These are phyloP conservation scores for Zoanthus solanderi DNA, from an alignment of 92 coral and sea anemone genomes.

Conservation along the genomic window DNA sequence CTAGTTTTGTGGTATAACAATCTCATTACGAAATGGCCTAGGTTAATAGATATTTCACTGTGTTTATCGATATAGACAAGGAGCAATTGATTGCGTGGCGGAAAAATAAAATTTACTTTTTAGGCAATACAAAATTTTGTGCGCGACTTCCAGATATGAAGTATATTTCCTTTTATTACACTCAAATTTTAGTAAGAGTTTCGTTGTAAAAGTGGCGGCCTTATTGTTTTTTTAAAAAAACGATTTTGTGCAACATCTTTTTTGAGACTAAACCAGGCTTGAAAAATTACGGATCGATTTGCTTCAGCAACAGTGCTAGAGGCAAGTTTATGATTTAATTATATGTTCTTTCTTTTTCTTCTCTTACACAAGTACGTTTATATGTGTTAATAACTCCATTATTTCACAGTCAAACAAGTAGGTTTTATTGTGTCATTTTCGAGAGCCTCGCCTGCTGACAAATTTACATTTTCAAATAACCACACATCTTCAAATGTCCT, in stretches of 20 bases:
- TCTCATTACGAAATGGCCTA: not conserved
- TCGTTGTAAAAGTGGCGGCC: not conserved
- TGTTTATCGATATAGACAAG: not conserved
- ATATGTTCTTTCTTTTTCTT: not conserved
- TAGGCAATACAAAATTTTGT: not conserved
- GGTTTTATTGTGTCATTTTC: not conserved
- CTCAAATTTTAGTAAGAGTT: too few species aligned
- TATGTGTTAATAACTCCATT: not conserved
- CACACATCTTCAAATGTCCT: not conserved
- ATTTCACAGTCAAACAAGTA: not conserved
- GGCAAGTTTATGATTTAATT: not conserved
- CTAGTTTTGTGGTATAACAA: not conserved
- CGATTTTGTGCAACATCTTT: constrained; percentile 3
- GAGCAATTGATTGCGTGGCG: constrained; percentile 15
- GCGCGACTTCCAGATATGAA: not conserved
- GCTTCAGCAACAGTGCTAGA: not conserved
- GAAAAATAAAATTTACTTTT: not conserved
- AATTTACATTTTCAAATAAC: not conserved
- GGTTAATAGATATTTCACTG: not conserved
- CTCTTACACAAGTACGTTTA: not conserved
- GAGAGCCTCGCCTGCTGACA: not conserved
- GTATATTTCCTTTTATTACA: not conserved
- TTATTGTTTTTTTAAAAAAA: not conserved
- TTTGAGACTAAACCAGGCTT: not conserved
- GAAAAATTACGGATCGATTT: constrained; percentile 1